Conservation (phyloP, 2,888 invertebrate species). For the Acrocyrtus sp. region DNA sequence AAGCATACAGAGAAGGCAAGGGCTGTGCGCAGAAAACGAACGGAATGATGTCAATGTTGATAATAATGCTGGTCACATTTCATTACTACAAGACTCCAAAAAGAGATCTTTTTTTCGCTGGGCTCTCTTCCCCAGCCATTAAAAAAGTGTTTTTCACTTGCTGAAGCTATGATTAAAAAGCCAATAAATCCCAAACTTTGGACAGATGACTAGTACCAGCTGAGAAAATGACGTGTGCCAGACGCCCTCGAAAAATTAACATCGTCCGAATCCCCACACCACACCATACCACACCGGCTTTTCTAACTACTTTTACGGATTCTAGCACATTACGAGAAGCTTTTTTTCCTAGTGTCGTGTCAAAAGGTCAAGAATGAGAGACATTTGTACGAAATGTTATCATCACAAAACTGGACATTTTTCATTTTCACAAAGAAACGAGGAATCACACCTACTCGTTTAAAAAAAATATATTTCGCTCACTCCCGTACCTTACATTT, state of each 20-base stretch:
- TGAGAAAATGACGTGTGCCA: conserved; percentile 52
- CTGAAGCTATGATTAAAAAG: conserved; percentile 46
- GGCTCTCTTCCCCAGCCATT: no score
- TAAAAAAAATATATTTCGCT: no score
- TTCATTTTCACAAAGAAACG: conserved; percentile 36
- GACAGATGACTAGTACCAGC: conserved; percentile 50
- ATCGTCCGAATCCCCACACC: background rate
- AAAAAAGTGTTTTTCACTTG: background rate
- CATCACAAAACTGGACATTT: conserved; percentile 43
- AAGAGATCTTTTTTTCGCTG: conserved; percentile 8
- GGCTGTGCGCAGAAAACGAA: no score
- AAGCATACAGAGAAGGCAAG: no score
- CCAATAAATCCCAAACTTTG: conserved; percentile 46
- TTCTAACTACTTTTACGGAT: background rate
- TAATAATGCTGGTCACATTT: background rate
- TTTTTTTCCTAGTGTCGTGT: conserved; percentile 23
- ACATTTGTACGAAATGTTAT: conserved; percentile 46
- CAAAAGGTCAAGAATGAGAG: conserved; percentile 52
- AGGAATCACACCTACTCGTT: conserved; percentile 51
- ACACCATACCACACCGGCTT: conserved; percentile 47
- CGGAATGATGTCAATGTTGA: background rate
- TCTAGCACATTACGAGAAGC: background rate
- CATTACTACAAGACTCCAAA: conserved; percentile 7
- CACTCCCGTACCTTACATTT: background rate
- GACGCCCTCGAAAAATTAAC: conserved; percentile 42